These are phyloP conservation scores for Leptopilina boulardi DNA, from an alignment of 1,140 invertebrate genomes.

Conservation along the genomic window DNA sequence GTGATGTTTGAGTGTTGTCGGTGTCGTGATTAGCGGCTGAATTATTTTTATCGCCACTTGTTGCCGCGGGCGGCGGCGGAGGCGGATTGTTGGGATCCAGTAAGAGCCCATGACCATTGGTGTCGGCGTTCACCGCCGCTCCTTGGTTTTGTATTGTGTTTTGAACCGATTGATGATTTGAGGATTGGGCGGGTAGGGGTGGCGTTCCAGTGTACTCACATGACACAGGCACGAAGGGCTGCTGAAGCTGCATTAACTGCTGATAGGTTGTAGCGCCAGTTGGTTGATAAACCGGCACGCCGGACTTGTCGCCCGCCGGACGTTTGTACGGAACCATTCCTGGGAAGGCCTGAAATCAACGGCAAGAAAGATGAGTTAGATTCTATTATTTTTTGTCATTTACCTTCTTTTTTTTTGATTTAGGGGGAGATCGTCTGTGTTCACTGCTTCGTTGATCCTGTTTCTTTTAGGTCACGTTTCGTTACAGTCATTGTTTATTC, in stretches of 20 bases:
- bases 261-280: slow-evolving; percentile 91
- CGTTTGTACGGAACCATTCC: slow-evolving; percentile 96
- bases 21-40: slow-evolving; percentile 67
- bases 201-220: slow-evolving; percentile 90
- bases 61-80: slow-evolving; percentile 68
- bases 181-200: slow-evolving; percentile 78
- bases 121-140: slow-evolving; percentile 62
- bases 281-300: slow-evolving; percentile 96
- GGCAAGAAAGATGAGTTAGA: slow-evolving; percentile 46
- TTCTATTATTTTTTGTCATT: neutral
- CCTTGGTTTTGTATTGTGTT: slow-evolving; percentile 68
- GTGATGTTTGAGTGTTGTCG: slow-evolving; percentile 71
- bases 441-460: slow-evolving; percentile 28
- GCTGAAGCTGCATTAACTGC: slow-evolving; percentile 95
- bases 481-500: slow-evolving; percentile 27
- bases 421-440: no score
- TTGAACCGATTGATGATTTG: slow-evolving; percentile 73
- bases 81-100: slow-evolving; percentile 78
- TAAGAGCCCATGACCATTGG: slow-evolving; percentile 74
- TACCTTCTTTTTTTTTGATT: slow-evolving; percentile 6
- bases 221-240: slow-evolving; percentile 94
- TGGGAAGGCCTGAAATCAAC: slow-evolving; percentile 88
- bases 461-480: slow-evolving; percentile 37
- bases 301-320: slow-evolving; percentile 95
- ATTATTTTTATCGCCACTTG: slow-evolving; percentile 64